Evolutionary conservation across 23 tunicate genomes (phyloP).

Genomic region (Halocynthia aurantium): DNA sequence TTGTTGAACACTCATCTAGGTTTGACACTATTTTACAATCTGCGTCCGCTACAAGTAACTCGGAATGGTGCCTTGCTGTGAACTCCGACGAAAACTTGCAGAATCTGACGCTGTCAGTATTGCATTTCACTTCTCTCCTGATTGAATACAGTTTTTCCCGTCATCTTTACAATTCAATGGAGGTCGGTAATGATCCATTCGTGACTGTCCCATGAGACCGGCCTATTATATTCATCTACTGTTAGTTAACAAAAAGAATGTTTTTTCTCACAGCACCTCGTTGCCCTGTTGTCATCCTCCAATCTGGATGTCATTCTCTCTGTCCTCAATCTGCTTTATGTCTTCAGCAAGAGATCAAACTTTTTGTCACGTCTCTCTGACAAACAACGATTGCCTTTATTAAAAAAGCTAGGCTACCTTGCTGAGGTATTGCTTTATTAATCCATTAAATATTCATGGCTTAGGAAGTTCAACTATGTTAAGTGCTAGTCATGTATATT

Average conservation of each 20-base stretch:
- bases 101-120: constrained; percentile 48
- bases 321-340: constrained; percentile 92
- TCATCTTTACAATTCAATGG: constrained; percentile 88
- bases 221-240: neutral
- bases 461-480: no score
- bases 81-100: constrained; percentile 49
- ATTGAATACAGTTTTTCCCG: constrained; percentile 93
- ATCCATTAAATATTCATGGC: no score
- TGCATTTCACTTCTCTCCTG: constrained; percentile 84
- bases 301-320: constrained; percentile 77
- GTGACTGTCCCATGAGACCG: neutral
- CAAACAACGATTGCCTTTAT: constrained; percentile 62
- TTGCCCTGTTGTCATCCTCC: constrained; percentile 67
- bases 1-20: constrained; percentile 15
- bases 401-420: constrained; percentile 63
- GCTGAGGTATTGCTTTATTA: constrained; percentile 51
- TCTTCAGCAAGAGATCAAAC: constrained; percentile 89
- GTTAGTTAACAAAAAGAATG: neutral
- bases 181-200: constrained; percentile 34
- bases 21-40: constrained; percentile 65
- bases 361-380: constrained; percentile 79
- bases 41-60: constrained; percentile 51
- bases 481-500: no score
- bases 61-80: constrained; percentile 64
- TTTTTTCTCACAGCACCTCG: constrained; percentile 74